Base-by-base conservation (phyloP, 2,113 vertebrate species). In the Myocastor coypus region DNA sequence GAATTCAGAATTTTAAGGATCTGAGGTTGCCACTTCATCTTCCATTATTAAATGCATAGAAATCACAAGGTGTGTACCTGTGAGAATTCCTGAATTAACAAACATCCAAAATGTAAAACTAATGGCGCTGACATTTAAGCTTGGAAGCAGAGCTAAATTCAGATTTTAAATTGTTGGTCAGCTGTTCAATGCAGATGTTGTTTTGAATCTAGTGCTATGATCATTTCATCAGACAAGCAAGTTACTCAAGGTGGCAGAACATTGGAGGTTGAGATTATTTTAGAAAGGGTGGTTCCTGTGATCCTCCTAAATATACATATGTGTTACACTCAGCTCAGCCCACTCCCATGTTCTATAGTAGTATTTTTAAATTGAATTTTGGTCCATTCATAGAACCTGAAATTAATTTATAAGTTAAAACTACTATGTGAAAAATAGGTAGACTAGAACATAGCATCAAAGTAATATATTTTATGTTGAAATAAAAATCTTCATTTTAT, bases 1-100 rank as follows among this genome's bases (percentile, higher is more conserved):
- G 80, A 94, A 95, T 89, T 95, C 24, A 96, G 82, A 93, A 95
- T 95, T 86, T 64, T 77, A 57, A 90, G 80, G 34, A 78, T 96
- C 81, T 75, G 46, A 20, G 89, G 52, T 88, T 69, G 42, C 85
- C 83, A 96, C 94, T 95, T 96, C 19, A 78, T 92, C 94, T 96
- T 88, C 83, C 95, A 87, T 97, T 96, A 96, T 97, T 97, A 97
- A 96, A 97, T 84, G 92, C 89, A 91, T 55, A 95, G 94, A 96
- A 69, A 94, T 95, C 66, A 89, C 81, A 92, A 83, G 75, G 19
- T 92, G 8, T 66, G 26, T 89, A 97, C 94, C 91, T 96, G 42
- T 90, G 96, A 98, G 28, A 80, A 92, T 95, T 91, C 88, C 83
- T 64, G 46, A 97, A 92, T 95, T 84, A 52, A 95, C 82, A 96